A percentile compares a stretch with the other conserved stretches of the same genome.
phyloP scores from a whole-genome alignment of 2,113 vertebrate genomes.

The Emydocephalus ijimae region DNA sequence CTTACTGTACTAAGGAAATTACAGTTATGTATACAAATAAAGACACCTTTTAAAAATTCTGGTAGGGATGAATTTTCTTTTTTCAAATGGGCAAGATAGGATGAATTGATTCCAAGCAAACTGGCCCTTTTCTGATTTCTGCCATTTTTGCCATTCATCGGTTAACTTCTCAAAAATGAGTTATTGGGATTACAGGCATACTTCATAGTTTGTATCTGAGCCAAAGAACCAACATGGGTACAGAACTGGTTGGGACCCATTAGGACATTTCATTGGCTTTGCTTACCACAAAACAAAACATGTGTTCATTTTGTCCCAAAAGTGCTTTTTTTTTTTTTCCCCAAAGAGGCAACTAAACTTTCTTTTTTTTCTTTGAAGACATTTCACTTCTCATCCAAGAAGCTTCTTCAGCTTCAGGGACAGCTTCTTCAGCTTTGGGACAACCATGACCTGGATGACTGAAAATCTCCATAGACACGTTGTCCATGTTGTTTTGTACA shows the following conservation, averaged over 20 bases:
- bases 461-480: background rate
- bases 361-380: no score
- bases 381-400: no score
- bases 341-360: no score
- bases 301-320: no score
- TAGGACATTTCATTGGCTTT: background rate
- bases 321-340: no score
- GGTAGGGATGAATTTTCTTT: background rate
- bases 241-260: background rate
- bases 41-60: background rate
- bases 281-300: background rate
- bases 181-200: background rate
- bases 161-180: background rate
- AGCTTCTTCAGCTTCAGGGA: no score
- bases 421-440: no score
- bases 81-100: background rate
- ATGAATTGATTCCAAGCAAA: background rate
- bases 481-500: background rate
- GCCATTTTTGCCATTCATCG: background rate
- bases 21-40: background rate
- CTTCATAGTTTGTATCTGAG: background rate
- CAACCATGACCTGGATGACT: no score
- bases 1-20: background rate
- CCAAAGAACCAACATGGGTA: background rate
- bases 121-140: background rate